These are phyloP conservation scores for Acronicta aceris DNA, from an alignment of 2,888 invertebrate species.

Conservation along the genomic window DNA sequence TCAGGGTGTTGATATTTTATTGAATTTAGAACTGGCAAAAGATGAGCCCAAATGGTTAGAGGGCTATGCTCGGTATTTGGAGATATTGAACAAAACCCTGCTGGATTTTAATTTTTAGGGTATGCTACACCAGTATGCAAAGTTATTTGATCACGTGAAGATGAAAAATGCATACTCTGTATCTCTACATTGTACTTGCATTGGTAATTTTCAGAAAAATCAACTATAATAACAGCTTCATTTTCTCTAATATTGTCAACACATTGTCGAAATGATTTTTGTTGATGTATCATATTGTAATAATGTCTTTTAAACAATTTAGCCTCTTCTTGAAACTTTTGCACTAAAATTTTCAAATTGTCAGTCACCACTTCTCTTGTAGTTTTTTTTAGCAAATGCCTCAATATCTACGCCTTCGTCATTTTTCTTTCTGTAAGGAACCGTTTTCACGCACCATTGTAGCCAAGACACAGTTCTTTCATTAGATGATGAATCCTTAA, in stretches of 20 bases:
- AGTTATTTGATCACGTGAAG: constrained; percentile 23
- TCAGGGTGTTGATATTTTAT: constrained; percentile 25
- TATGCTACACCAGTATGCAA: constrained; percentile 30
- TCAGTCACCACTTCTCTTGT: constrained; percentile 8
- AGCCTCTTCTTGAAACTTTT: constrained; percentile 10
- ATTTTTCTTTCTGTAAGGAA: constrained; percentile 10
- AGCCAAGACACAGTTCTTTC: constrained; percentile 8
- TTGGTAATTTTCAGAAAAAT: constrained; percentile 27
- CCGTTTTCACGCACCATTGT: constrained; percentile 8
- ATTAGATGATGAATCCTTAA: constrained; percentile 7
- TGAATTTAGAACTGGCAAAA: constrained; percentile 22
- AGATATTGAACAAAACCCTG: constrained; percentile 28
- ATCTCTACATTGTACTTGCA: constrained; percentile 23
- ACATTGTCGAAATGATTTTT: constrained; percentile 17
- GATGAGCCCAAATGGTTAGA: constrained; percentile 25
- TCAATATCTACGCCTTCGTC: constrained; percentile 9
- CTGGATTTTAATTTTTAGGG: constrained; percentile 28
- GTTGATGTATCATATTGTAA: constrained; percentile 22
- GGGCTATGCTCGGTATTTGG: constrained; percentile 24
- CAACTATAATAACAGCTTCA: constrained; percentile 24
- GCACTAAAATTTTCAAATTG: constrained; percentile 4
- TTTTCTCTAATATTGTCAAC: constrained; percentile 21
- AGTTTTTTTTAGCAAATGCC: constrained; percentile 1
- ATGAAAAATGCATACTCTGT: constrained; percentile 27
- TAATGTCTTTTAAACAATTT: constrained; percentile 16